Base-by-base conservation (phyloP, 2,888 invertebrate species). In the Agonopterix arenella region DNA sequence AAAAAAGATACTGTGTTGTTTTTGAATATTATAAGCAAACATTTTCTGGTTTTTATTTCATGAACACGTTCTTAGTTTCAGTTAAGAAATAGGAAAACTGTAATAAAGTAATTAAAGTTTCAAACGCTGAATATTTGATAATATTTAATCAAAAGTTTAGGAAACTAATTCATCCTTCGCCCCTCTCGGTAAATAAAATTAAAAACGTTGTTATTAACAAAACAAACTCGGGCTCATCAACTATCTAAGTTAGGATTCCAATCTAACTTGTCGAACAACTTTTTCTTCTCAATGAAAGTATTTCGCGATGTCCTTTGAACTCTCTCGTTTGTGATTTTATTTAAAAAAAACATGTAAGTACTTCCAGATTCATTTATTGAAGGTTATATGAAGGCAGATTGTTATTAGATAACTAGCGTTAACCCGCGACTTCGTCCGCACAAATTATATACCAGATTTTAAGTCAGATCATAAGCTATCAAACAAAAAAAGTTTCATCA, bases 261-360 rank as follows among this genome's bases (percentile, higher is more conserved):
- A 83, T 83, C 74, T 80, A 83, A 81, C 80, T 83, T 82, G 28
- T 28, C 52, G 64, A 60, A 70, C 60, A 73, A 71, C 65, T 80
- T 80, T 73, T 60, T 60, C 53, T 53, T 54, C 28, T 28, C 28
- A 52, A 56, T 46, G 50, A 50, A 54, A 56, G 56, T 51, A 52
- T 49, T 56, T 58, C 45, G 52, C 50, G 50, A 51, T 48, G 54
- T 28, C 28, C 28, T 28, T 28, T 28, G 28, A 28, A 28, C 28
- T 18, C 18, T 18, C 18, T 7, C 28, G 28, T 40, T 40, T 40
- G 40, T 40, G 10, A 40, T n/a, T 40, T 40, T 40, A n/a, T 0
- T 40, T 10, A 40, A 40, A 40, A 10, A 37, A 45, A 40, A 38
- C n/a, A n/a, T n/a, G n/a, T n/a, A n/a, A n/a, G n/a, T 11, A 44